phyloP scores from a whole-genome alignment of 2,797 vertebrate genomes.

The Morus bassanus region DNA sequence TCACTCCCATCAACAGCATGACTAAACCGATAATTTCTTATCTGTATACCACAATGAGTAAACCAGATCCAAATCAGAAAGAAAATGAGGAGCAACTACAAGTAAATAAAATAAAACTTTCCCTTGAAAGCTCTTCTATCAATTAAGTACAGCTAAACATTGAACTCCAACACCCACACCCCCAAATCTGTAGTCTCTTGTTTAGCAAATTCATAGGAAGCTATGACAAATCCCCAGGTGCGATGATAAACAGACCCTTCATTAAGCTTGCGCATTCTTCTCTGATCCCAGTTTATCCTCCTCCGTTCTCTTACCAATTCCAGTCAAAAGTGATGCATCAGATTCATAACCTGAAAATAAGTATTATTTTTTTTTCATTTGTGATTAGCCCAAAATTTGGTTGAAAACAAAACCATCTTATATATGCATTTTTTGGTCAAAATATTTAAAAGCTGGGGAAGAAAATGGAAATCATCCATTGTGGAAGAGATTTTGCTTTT shows the following conservation, averaged over 20 bases:
- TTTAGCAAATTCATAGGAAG: conserved; percentile 28
- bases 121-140: background rate
- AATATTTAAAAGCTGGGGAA: background rate
- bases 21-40: background rate
- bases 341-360: background rate
- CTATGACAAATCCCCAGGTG: background rate
- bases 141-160: background rate
- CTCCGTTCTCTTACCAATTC: conserved; percentile 2
- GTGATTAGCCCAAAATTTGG: background rate
- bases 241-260: conserved; percentile 19
- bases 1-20: background rate
- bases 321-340: background rate
- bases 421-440: background rate
- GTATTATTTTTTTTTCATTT: conserved; percentile 33
- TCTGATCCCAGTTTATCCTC: conserved; percentile 28
- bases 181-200: background rate
- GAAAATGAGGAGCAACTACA: background rate
- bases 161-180: background rate
- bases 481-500: background rate
- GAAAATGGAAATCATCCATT: background rate
- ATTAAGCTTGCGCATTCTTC: background rate
- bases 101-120: background rate
- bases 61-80: background rate
- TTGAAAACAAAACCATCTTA: background rate
- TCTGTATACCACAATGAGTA: background rate